phyloP scores from a whole-genome alignment of 2,113 vertebrate genomes.

The Aptenodytes forsteri region DNA sequence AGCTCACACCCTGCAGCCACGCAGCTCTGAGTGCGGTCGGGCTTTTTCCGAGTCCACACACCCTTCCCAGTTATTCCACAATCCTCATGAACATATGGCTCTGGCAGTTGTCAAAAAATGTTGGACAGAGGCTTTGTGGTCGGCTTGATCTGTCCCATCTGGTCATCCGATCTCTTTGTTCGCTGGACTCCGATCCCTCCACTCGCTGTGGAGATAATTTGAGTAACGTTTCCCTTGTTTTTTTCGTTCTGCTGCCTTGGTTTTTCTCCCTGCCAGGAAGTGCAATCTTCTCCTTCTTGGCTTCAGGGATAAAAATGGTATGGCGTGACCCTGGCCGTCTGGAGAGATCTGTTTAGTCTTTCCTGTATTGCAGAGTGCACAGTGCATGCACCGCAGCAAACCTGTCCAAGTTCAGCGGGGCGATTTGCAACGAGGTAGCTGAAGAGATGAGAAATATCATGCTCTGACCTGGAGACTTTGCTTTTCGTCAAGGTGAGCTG shows the following conservation, averaged over 20 bases:
- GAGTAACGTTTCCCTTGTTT: not conserved
- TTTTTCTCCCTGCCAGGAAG: conserved; percentile 25
- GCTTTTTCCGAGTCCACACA: not conserved
- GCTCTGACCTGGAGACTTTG: not conserved
- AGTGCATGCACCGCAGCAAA: not conserved
- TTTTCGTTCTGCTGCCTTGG: not conserved
- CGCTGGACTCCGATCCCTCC: not conserved
- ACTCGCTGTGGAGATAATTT: conserved; percentile 8
- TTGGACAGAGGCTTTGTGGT: conserved; percentile 47
- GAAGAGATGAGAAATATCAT: not conserved
- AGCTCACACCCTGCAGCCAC: not conserved
- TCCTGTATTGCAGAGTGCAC: not conserved
- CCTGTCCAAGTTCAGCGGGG: not conserved
- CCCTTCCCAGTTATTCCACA: conserved; percentile 20
- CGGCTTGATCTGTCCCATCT: conserved; percentile 56
- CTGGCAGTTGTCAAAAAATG: conserved; percentile 31
- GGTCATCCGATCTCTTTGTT: conserved; percentile 41
- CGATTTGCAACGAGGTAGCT: fast-evolving
- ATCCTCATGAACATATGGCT: conserved; percentile 1
- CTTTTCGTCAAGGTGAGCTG: not conserved
- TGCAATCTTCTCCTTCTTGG: not conserved
- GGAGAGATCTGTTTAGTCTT: conserved; percentile 33
- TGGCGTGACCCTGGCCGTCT: not conserved
- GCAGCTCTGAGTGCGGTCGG: fast-evolving
- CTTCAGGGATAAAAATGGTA: not conserved